Base-by-base conservation (phyloP, 2,113 vertebrate genomes). In the Actenoides lindsayi region DNA sequence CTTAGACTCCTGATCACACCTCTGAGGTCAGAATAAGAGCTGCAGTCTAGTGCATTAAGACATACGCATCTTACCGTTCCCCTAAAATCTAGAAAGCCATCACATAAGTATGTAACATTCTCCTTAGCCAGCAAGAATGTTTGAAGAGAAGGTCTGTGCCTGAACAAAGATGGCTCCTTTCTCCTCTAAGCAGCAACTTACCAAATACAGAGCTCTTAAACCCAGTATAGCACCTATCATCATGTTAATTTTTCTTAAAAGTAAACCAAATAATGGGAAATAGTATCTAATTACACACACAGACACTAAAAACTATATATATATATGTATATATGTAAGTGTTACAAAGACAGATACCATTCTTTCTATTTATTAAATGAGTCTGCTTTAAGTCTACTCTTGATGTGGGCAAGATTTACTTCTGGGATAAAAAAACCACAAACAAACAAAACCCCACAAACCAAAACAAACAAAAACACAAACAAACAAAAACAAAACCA, bases 391-490 rank as follows among this genome's bases (percentile, higher is more conserved):
- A 59, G 24, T 41, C 28, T 50, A 8, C 20, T 90, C 31, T 37
- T 76, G 65, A 84, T 3, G 2, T 11, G 16, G 16, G 4, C 44
- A 54, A 65, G 10, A 33, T 15, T 30, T 35, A 60, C 11, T 54
- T 60, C 5, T 2, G 48, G 23, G 18, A 35, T 6, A 35, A 24
- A 25, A 10, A 20, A 16, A 8, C 6, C 23, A 42, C 0, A 31
- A 13, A 69, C 0, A 1, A 65, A 41, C 48, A 48, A 48, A 48
- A 48, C 14, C 41, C 41, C 41, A 41, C 41, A 41, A 41, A 42
- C 16, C 42, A 42, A 46, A 46, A 46, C 18, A 0, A n/a, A 11
- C 64, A 0, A 1, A 65, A 42, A 24, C 25, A 25, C 19, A 25
- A 24, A 20, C 21, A 48, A 48, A 48, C 19, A 20, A 10, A 7